Base-by-base conservation (phyloP, 2,888 invertebrate genomes). In the Hylaea fasciaria region DNA sequence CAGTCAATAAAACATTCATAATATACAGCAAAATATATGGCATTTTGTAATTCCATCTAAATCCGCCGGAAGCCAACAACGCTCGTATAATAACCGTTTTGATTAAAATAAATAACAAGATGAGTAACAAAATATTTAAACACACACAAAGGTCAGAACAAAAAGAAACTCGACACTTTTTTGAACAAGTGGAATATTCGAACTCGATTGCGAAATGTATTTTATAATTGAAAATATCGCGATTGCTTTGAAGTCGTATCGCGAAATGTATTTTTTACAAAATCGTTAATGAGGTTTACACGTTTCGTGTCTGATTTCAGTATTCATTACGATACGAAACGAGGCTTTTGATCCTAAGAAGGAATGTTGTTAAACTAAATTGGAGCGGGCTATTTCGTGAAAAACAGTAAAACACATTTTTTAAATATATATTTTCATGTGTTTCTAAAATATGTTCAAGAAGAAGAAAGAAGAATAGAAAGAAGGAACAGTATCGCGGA, bases 131-230 rank as follows among this genome's bases (percentile, higher is more conserved):
- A 51, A 58, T 47, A 37, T 58, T 48, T 35, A 35, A 58, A 32
- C 28, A 46, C 35, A 41, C 22, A 57, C 41, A 48, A 35, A 48
- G 47, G 37, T 9, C 13, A 40, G 41, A 52, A 52, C 16, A n/a
- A 52, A 58, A 58, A 46, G 43, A 58, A 51, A 51, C 29, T 46
- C 46, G 39, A 57, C 12, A 40, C 51, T 17, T 17, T 14, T 51
- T 47, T 47, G 52, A 58, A 28, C 41, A 46, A 45, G 50, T 11
- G 12, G 17, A 52, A 28, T 28, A 32, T 40, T 13, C 22, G 9
- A 41, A 22, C 37, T 29, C 46, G 39, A 13, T 22, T 22, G 46
- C 29, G 16, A 16, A 9, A 29, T n/a, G 28, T 28, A 32, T 46
- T 46, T n/a, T 35, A 9, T 53, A 45, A 46, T 12, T 46, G 46